Base-by-base conservation (phyloP, 1,140 invertebrate genomes). In the honey bee (Apis mellifera) region DNA sequence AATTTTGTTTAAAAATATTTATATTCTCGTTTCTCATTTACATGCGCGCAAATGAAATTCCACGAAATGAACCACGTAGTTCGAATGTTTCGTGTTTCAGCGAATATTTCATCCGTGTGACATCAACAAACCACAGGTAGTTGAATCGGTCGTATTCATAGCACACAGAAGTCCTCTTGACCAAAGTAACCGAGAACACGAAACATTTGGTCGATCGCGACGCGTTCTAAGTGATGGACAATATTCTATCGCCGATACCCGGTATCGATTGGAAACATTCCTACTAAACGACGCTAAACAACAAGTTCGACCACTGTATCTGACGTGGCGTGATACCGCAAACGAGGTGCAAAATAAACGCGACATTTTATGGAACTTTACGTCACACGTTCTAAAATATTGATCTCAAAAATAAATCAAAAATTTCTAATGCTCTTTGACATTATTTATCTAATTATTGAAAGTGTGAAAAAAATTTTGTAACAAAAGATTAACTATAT, bases 171-270 rank as follows among this genome's bases (percentile, higher is more conserved):
- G 66, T 13, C 62, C 62, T 23, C 7, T 15, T 11, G 66, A 0
- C 3, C 23, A 23, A 71, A 55, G 69, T 55, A 55, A 55, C 23
- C 23, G 1, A 23, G 32, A 19, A 19, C 52, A 21, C 69, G 52
- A 23, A 71, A 71, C 69, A 26, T 71, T 71, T 71, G 55, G 69
- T 54, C 23, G 50, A 55, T 23, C 69, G 50, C 42, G 68, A 54
- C n/a, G 48, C 23, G 23, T 71, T 19, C 52, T 71, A 71, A 71
- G 69, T 71, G 69, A 71, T 52, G 19, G 52, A 55, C 68, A 42
- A 23, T 52, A 52, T 69, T 70, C 9, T 54, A 12, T 17, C 23
- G 19, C 23, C 48, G 69, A 26, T 54, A 52, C 9, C 32, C 9
- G 68, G n/a, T 23, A 5, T 23, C 68, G 19, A 55, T 55, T 19